A percentile compares a stretch with the other conserved stretches of the same genome.
phyloP scores from a whole-genome alignment of 2,888 invertebrate species.

The Lamellibrachia columna region DNA sequence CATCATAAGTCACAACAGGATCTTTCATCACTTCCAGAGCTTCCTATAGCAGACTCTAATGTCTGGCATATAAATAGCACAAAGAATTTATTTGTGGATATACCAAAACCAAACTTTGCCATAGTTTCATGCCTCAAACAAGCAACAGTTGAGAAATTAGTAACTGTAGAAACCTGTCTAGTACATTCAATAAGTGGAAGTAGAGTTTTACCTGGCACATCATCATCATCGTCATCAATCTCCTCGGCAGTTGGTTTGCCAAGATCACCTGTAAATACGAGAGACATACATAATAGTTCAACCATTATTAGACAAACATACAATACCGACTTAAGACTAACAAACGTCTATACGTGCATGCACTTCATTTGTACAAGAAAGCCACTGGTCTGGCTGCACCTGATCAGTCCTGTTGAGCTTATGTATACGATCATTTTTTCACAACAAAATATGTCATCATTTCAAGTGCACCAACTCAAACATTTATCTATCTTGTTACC shows the following conservation, averaged over 20 bases:
- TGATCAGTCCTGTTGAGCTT: background rate
- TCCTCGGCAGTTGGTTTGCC: conserved; percentile 73
- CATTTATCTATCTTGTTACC: background rate
- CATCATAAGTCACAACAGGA: background rate
- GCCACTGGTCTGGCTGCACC: background rate
- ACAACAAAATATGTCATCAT: background rate
- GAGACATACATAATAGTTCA: background rate
- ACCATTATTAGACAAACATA: no score
- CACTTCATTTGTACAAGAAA: background rate
- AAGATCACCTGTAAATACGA: conserved; percentile 18
- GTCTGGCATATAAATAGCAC: background rate
- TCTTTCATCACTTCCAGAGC: background rate
- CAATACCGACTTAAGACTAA: no score
- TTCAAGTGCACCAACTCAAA: background rate
- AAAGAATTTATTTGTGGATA: background rate
- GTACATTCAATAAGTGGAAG: background rate
- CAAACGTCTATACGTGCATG: background rate
- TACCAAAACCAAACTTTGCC: background rate
- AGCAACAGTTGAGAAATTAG: background rate
- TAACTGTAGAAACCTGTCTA: background rate
- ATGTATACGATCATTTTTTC: background rate
- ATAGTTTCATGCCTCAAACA: no score
- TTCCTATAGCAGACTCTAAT: background rate
- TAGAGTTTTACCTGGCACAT: conserved; percentile 75
- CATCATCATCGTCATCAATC: conserved; percentile 79